Evolutionary conservation across 2,888 invertebrate species (phyloP).

Genomic region (Xestia ashworthii): DNA sequence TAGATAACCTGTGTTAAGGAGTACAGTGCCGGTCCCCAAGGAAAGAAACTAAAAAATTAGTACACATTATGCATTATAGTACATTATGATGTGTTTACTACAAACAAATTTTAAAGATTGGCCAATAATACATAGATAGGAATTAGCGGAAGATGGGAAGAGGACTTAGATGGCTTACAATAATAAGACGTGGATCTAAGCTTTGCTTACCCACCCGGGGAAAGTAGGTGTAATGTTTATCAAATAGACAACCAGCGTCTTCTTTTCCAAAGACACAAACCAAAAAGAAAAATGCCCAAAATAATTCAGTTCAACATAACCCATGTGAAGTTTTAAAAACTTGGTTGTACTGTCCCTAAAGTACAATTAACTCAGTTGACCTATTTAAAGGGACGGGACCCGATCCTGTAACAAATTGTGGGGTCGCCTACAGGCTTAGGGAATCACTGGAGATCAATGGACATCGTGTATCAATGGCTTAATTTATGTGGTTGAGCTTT

Average conservation of each 20-base stretch:
- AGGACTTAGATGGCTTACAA: too few relatives aligned
- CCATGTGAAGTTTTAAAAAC: constrained; percentile 32
- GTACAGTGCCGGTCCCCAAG: too few relatives aligned
- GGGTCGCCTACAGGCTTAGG: constrained; percentile 53
- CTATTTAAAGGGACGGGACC: constrained; percentile 51
- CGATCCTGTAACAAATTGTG: constrained; percentile 59
- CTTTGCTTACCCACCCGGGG: background rate
- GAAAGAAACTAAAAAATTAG: too few relatives aligned
- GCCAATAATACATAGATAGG: too few relatives aligned
- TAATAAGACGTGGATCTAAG: background rate
- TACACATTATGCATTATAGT: too few relatives aligned
- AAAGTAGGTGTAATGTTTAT: background rate
- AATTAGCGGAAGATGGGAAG: too few relatives aligned
- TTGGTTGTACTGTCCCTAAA: constrained; percentile 44
- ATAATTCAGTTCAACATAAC: constrained; percentile 10
- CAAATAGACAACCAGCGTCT: background rate
- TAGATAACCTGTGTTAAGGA: too few relatives aligned
- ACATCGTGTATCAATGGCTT: constrained; percentile 58
- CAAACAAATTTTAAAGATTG: too few relatives aligned
- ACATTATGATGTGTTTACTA: too few relatives aligned
- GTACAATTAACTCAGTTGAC: constrained; percentile 61
- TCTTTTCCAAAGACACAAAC: background rate
- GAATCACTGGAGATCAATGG: constrained; percentile 63
- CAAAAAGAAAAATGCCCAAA: background rate
- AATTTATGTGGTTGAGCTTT: constrained; percentile 50